Conservation (phyloP, 2,113 vertebrate genomes). For the Indicator maculatus region DNA sequence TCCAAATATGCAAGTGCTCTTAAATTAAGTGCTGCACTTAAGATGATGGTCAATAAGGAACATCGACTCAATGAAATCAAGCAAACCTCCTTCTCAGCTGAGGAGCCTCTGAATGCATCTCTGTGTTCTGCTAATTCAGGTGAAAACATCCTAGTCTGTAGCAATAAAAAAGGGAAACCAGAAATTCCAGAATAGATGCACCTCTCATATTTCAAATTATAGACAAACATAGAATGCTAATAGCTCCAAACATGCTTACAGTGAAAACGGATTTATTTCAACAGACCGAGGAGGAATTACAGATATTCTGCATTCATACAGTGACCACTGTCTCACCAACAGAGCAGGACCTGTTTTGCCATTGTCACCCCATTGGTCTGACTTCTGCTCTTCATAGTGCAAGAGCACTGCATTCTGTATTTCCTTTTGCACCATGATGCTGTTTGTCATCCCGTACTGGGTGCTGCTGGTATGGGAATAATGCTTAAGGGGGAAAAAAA, state of each 20-base stretch:
- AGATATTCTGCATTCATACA: not conserved
- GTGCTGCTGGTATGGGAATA: not conserved
- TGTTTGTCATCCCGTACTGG: not conserved
- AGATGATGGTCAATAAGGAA: not conserved
- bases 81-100: not conserved
- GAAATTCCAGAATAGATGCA: not conserved
- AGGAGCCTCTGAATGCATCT: not conserved
- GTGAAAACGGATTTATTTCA: not conserved
- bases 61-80: not conserved
- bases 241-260: not conserved
- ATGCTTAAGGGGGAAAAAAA: not conserved
- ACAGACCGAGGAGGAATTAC: not conserved
- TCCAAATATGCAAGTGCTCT: not conserved
- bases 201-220: not conserved
- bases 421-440: not conserved
- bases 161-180: not conserved
- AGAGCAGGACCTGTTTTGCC: not conserved
- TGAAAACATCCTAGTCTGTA: not conserved
- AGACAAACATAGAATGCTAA: not conserved
- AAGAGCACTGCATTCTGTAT: not conserved
- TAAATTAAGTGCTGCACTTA: not conserved
- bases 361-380: not conserved
- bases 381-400: not conserved
- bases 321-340: not conserved
- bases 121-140: not conserved